Evolutionary conservation across 2,888 invertebrate species (phyloP).

Genomic region (Machimus rusticus): DNA sequence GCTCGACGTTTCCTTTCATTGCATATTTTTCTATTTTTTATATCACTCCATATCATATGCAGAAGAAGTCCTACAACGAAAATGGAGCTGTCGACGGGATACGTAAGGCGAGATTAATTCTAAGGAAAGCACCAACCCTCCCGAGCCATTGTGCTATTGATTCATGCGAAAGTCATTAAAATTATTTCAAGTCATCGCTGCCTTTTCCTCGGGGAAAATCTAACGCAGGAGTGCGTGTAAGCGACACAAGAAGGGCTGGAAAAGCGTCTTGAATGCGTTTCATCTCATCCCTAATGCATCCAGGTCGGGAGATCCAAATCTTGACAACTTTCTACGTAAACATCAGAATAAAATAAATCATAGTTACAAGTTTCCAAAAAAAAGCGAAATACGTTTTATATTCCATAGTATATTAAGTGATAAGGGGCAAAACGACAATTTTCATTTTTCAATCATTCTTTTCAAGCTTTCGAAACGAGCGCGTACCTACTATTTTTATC

Average conservation of each 20-base stretch:
- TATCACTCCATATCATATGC: neutral
- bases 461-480: no score
- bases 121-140: neutral
- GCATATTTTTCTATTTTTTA: slow-evolving; percentile 16
- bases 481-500: no score
- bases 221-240: neutral
- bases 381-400: neutral
- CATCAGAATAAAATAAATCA: neutral
- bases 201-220: neutral
- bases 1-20: neutral
- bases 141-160: neutral
- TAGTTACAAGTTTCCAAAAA: neutral
- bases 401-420: no score
- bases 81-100: neutral
- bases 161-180: neutral
- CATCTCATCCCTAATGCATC: neutral
- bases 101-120: neutral
- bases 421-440: no score
- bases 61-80: neutral
- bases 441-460: no score
- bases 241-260: neutral
- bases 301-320: neutral
- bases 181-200: neutral
- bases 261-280: neutral
- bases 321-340: neutral